Evolutionary conservation across 2,888 invertebrate species (phyloP).

Genomic region (Pseudoips prasinana): DNA sequence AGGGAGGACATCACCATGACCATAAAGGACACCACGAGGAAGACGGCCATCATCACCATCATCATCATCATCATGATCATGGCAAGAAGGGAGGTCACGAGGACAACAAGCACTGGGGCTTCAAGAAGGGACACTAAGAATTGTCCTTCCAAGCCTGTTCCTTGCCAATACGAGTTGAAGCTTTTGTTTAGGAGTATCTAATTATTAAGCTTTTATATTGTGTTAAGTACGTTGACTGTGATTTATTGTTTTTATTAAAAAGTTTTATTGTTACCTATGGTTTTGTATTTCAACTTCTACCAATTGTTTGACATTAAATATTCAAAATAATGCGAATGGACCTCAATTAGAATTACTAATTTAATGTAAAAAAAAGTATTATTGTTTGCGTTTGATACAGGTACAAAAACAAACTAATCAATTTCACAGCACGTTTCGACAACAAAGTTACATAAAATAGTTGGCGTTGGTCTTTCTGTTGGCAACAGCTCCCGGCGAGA

Average conservation of each 20-base stretch:
- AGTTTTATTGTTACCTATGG: constrained; percentile 17
- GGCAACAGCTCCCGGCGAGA: constrained; percentile 71
- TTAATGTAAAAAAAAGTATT: constrained; percentile 10
- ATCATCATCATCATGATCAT: constrained; percentile 87
- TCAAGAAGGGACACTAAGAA: constrained; percentile 79
- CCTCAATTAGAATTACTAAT: not conserved
- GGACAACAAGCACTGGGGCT: constrained; percentile 91
- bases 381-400: constrained; percentile 31
- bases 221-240: constrained; percentile 62
- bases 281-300: too few relatives aligned
- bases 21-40: constrained; percentile 90
- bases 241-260: constrained; percentile 59
- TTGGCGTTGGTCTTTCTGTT: constrained; percentile 64
- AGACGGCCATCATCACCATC: constrained; percentile 89
- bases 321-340: too few relatives aligned
- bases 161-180: constrained; percentile 43
- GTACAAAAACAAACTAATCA: constrained; percentile 59
- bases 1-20: constrained; percentile 90
- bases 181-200: constrained; percentile 57
- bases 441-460: constrained; percentile 76
- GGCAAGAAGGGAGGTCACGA: constrained; percentile 92
- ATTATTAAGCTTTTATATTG: constrained; percentile 56
- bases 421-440: constrained; percentile 72
- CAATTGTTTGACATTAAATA: too few relatives aligned
- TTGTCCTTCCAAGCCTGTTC: constrained; percentile 30